Evolutionary conservation across 2,797 vertebrate species (phyloP), one percentile per base, ranked within the genome.

Genomic region (Nyctalus aviator): DNA sequence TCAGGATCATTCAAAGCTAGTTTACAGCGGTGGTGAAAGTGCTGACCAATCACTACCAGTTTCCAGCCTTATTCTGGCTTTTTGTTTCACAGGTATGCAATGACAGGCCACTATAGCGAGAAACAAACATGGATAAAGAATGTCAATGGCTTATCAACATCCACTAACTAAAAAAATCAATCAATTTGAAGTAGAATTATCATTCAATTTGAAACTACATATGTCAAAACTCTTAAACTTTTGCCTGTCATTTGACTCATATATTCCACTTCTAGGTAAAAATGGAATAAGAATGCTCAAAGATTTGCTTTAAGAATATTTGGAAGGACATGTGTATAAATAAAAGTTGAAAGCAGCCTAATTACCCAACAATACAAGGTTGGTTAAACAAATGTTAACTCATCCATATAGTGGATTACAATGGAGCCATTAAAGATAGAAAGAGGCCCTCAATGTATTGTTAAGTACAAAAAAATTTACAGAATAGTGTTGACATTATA

Each of bases 301-400:
- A 85, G 25, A 64, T 71, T 95, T 92, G 25, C 27, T 90, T 72
- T 75, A 88, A 81, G 53, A 91, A 53, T 84, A 37, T 90, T 87
- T 76, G 37, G 9, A 32, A 90, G 55, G 12, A 13, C 8, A 23
- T 91, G 50, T 27, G 91, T 87, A 50, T n/a, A 53, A 82, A n/a
- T 84, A 84, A 55, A 95, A 83, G 44, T 75, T 84, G 25, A n/a
- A 94, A 93, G 37, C n/a, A 48, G 21, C 5, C 6, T 78, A 62
- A 76, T 44, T 72, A 71, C 18, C 14, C 73, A 88, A 69, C 8
- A 88, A 64, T 73, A 69, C 0, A 46, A 50, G 8, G 4, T 75
- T 84, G 46, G 30, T 48, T 84, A 90, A 93, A 78, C 21, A 77
- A 73, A 73, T 78, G 73, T 20, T 35, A 53, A 83, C 48, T 69